These are phyloP conservation scores for Phymastichus coffea DNA, from an alignment of 1,140 invertebrate species.

Conservation along the genomic window DNA sequence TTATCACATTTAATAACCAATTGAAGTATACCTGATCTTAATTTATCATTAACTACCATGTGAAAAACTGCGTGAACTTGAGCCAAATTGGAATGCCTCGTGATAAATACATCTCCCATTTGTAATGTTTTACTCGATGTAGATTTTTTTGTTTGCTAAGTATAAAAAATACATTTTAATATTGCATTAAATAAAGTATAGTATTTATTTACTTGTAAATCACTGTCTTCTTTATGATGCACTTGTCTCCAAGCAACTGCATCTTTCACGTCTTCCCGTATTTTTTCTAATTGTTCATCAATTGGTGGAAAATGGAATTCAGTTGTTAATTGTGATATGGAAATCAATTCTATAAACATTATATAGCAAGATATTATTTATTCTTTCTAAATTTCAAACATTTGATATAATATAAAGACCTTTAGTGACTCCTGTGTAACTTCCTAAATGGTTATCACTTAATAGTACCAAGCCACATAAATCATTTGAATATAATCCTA, in stretches of 20 bases:
- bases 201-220: slow-evolving; percentile 43
- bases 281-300: slow-evolving; percentile 81
- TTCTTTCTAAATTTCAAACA: background rate
- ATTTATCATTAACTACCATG: slow-evolving; percentile 80
- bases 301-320: slow-evolving; percentile 90
- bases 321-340: slow-evolving; percentile 66
- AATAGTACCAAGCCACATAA: slow-evolving; percentile 85
- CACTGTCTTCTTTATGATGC: slow-evolving; percentile 49
- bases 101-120: slow-evolving; percentile 92
- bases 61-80: slow-evolving; percentile 95
- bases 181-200: background rate
- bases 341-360: slow-evolving; percentile 57
- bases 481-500: slow-evolving; percentile 90
- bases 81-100: slow-evolving; percentile 92
- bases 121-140: slow-evolving; percentile 62
- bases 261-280: slow-evolving; percentile 62
- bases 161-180: too few species aligned
- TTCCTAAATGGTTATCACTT: slow-evolving; percentile 75
- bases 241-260: slow-evolving; percentile 57
- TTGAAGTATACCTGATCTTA: slow-evolving; percentile 57
- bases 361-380: background rate
- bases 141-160: slow-evolving; percentile 44
- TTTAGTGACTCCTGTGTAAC: slow-evolving; percentile 72
- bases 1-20: too few species aligned
- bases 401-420: slow-evolving; percentile 42